Percentiles rank a stretch among this genome's conserved stretches.
Evolutionary conservation across 2,113 vertebrate species (phyloP).

Genomic region (Eretmochelys imbricata): DNA sequence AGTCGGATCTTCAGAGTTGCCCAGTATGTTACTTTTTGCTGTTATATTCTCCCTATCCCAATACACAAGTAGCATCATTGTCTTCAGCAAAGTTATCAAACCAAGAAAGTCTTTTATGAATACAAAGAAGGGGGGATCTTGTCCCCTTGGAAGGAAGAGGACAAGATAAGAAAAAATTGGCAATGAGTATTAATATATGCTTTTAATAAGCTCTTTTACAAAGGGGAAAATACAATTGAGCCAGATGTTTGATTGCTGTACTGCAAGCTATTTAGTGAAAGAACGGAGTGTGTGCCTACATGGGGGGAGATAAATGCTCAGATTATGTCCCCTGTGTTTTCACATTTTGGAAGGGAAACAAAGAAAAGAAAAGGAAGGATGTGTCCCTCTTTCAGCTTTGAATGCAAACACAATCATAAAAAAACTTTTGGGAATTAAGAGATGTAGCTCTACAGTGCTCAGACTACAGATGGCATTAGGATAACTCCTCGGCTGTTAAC

Average conservation of each 20-base stretch:
- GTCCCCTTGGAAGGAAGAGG: conserved; percentile 28
- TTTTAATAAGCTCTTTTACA: conserved; percentile 35
- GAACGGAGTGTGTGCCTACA: background rate
- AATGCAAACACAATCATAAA: too few species aligned
- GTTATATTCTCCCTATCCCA: conserved; percentile 23
- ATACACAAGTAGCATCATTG: conserved; percentile 48
- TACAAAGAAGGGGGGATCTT: background rate
- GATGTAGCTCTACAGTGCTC: conserved; percentile 12
- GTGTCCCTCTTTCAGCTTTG: background rate
- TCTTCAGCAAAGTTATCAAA: conserved; percentile 57
- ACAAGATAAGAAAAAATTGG: conserved; percentile 10
- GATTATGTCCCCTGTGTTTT: conserved; percentile 18
- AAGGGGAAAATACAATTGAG: conserved; percentile 1
- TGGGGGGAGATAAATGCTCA: background rate
- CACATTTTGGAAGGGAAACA: background rate
- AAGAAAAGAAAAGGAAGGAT: background rate
- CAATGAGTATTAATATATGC: conserved; percentile 19
- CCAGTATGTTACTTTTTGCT: conserved; percentile 18
- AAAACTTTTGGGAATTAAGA: background rate
- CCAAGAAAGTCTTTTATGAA: conserved; percentile 48
- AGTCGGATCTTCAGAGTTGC: conserved; percentile 29
- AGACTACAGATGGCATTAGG: conserved; percentile 38
- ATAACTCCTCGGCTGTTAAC: conserved; percentile 32
- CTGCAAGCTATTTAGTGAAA: background rate
- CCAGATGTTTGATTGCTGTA: background rate